Evolutionary conservation across 2,113 vertebrate genomes (phyloP).

Genomic region (Trematocara unimaculatum): DNA sequence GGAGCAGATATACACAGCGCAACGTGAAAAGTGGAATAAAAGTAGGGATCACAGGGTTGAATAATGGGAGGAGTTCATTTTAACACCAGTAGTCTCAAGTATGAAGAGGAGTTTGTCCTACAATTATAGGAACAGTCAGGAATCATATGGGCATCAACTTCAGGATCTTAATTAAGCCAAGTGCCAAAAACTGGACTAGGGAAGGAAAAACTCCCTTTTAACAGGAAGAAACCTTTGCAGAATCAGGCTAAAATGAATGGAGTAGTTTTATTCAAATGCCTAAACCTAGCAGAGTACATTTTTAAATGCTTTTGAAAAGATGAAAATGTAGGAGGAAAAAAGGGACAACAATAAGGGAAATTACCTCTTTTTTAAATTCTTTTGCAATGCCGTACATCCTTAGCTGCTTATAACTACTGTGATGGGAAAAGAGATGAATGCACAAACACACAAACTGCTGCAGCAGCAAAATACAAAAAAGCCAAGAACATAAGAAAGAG

Average conservation of each 20-base stretch:
- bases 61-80: not conserved
- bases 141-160: not conserved
- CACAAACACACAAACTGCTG: not conserved
- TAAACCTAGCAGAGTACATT: not conserved
- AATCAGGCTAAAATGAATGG: not conserved
- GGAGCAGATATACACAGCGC: not conserved
- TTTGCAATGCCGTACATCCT: not conserved
- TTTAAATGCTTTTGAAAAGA: not conserved
- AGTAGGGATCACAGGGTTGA: not conserved
- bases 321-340: not conserved
- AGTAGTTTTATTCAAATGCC: not conserved
- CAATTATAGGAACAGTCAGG: not conserved
- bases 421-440: not conserved
- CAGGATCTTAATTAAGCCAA: not conserved
- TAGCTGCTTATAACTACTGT: not conserved
- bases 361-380: not conserved
- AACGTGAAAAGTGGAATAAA: accelerated
- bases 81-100: not conserved
- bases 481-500: not conserved
- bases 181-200: not conserved
- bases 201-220: not conserved
- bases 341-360: not conserved
- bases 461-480: not conserved
- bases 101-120: not conserved
- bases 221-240: not conserved